Percentiles rank a stretch among this genome's conserved stretches.
Evolutionary conservation across 2,797 vertebrate species (phyloP).

Genomic region (Hippocampus kuda): DNA sequence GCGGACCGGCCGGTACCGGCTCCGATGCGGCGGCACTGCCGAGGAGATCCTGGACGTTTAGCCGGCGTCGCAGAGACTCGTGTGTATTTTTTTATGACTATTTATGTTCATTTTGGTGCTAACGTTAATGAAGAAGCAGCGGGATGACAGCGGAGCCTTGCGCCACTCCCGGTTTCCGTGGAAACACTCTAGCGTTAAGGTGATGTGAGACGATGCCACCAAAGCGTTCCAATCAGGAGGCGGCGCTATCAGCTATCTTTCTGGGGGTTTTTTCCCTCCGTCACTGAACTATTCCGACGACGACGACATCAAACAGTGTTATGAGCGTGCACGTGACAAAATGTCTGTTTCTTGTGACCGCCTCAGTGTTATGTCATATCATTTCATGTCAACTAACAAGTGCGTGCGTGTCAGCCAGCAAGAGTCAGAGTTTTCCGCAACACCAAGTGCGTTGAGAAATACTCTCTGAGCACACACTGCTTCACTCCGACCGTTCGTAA

Average conservation of each 20-base stretch:
- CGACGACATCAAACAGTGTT: conserved; percentile 1
- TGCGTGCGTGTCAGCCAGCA: not conserved
- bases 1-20: conserved; percentile 89
- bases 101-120: conserved; percentile 61
- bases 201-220: not conserved
- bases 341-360: not conserved
- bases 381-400: conserved; percentile 3
- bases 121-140: conserved; percentile 31
- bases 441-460: too few relatives aligned
- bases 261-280: not conserved
- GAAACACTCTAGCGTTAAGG: not conserved
- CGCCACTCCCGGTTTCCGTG: not conserved
- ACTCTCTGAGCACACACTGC: too few relatives aligned
- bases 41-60: conserved; percentile 96
- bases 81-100: conserved; percentile 18
- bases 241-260: not conserved
- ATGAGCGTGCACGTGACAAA: conserved; percentile 5
- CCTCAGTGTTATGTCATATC: conserved; percentile 2
- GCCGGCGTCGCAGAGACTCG: not conserved
- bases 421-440: too few relatives aligned
- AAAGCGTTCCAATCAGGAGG: not conserved
- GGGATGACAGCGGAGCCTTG: conserved; percentile 22
- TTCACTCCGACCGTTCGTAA: too few relatives aligned
- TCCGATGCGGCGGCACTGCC: conserved; percentile 93
- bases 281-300: not conserved